Evolutionary conservation across 2,797 vertebrate species (phyloP).

Genomic region (Aldrovandia affinis): DNA sequence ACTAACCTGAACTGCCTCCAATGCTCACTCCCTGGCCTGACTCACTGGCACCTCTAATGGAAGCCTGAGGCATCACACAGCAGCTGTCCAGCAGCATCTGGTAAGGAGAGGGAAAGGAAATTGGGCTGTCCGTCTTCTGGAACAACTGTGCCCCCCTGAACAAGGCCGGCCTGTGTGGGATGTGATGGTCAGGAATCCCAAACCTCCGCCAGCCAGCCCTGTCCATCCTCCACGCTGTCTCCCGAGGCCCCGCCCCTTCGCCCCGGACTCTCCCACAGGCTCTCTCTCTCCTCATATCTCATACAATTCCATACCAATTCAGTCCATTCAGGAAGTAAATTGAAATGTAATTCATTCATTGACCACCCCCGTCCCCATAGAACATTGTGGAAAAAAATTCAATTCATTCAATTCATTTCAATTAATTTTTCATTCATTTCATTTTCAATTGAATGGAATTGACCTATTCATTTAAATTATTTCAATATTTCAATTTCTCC

Average conservation of each 20-base stretch:
- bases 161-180: conserved; percentile 36
- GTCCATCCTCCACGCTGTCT: not conserved
- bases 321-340: too few relatives aligned
- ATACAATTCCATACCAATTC: not conserved
- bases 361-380: too few relatives aligned
- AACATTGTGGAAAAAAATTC: too few relatives aligned
- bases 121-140: conserved; percentile 37
- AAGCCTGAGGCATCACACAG: not conserved
- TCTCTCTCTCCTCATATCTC: not conserved
- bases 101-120: conserved; percentile 33
- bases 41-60: conserved; percentile 35
- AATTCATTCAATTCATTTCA: too few relatives aligned
- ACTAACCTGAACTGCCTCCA: not conserved
- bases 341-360: too few relatives aligned
- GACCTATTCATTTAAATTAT: too few relatives aligned
- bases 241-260: not conserved
- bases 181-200: conserved; percentile 29
- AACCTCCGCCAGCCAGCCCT: conserved; percentile 24
- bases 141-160: conserved; percentile 45
- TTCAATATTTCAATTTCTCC: too few relatives aligned
- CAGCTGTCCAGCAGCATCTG: conserved; percentile 53
- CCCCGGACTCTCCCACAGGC: not conserved
- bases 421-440: too few relatives aligned
- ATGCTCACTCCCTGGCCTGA: not conserved
- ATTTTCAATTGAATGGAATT: too few relatives aligned